Evolutionary conservation across 2,797 vertebrate genomes (phyloP), one percentile per base, ranked within the genome.

Genomic region (Sebastiscus albofasciatus): DNA sequence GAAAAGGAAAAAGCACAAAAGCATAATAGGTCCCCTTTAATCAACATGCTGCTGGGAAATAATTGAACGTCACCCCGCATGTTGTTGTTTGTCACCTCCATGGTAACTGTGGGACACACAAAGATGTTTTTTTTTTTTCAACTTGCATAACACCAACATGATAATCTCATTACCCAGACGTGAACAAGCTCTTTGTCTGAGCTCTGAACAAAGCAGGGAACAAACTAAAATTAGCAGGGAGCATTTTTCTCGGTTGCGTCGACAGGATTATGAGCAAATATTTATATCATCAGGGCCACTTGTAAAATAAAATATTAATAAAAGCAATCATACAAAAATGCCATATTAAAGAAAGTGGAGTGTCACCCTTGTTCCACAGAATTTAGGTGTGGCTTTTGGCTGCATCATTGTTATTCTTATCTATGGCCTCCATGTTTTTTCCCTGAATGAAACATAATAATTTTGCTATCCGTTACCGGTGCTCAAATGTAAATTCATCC

Each of bases 161-260:
- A 31, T 76, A 86, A 79, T 84, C 79, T 65, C 31, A 55, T 78
- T 77, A 80, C 64, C 69, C 69, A 67, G 27, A 49, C 11, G 2
- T 59, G 77, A 81, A 78, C 6, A 22, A 56, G 52, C 49, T 59
- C 60, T 77, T 69, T 81, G 80, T 83, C 46, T 67, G 62, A 66
- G 72, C 62, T 62, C 33, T 46, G 18, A 65, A 46, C 42, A 59
- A 39, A 59, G 31, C 65, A 46, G 59, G 18, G 61, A 72, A 72
- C 56, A 34, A 64, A 34, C 14, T 34, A 2, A 22, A 61, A 74
- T 27, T 3, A 59, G 34, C 56, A 11, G 46, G 16, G 61, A 6
- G 14, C 13, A 3, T 52, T 22, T 14, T 36, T n/a, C 8, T 54
- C 9, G 3, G 22, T 12, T 58, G 34, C 13, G n/a, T 67, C 10